These are phyloP conservation scores for Nasonia giraulti DNA, from an alignment of 1,140 invertebrate species.

Conservation along the genomic window DNA sequence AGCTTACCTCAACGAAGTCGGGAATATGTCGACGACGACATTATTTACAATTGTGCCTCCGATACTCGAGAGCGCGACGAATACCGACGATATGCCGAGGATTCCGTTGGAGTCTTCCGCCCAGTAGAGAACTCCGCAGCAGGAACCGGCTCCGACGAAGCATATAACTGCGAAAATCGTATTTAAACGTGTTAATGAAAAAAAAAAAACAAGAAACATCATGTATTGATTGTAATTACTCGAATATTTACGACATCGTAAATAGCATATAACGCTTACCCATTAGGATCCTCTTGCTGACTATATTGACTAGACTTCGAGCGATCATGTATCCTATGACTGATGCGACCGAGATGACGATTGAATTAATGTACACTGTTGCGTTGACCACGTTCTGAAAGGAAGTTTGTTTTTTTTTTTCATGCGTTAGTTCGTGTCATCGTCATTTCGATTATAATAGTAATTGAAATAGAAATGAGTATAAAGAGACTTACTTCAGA, in stretches of 20 bases:
- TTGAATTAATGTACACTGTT: slow-evolving; percentile 70
- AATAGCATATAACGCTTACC: slow-evolving; percentile 53
- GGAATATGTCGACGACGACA: slow-evolving; percentile 68
- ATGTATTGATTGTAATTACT: background rate
- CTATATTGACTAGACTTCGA: slow-evolving; percentile 65
- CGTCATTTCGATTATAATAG: background rate
- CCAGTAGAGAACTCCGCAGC: slow-evolving; percentile 66
- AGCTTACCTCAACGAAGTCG: slow-evolving; percentile 64
- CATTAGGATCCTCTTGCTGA: slow-evolving; percentile 69
- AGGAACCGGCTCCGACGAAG: slow-evolving; percentile 62
- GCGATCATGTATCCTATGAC: slow-evolving; percentile 69
- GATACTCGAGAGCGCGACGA: slow-evolving; percentile 67
- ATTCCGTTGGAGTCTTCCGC: slow-evolving; percentile 62
- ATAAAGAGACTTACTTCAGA: slow-evolving; percentile 50
- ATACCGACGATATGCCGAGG: slow-evolving; percentile 65
- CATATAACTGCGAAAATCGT: slow-evolving; percentile 63
- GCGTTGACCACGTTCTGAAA: slow-evolving; percentile 57
- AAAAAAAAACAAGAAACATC: background rate
- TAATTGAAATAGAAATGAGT: background rate
- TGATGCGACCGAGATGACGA: slow-evolving; percentile 68
- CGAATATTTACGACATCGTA: background rate
- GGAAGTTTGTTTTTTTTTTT: background rate
- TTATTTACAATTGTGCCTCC: slow-evolving; percentile 66
- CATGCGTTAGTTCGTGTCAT: background rate
- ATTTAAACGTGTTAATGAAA: slow-evolving; percentile 35